These are phyloP conservation scores for Charina bottae DNA, from an alignment of 2,113 vertebrate species.

Conservation along the genomic window DNA sequence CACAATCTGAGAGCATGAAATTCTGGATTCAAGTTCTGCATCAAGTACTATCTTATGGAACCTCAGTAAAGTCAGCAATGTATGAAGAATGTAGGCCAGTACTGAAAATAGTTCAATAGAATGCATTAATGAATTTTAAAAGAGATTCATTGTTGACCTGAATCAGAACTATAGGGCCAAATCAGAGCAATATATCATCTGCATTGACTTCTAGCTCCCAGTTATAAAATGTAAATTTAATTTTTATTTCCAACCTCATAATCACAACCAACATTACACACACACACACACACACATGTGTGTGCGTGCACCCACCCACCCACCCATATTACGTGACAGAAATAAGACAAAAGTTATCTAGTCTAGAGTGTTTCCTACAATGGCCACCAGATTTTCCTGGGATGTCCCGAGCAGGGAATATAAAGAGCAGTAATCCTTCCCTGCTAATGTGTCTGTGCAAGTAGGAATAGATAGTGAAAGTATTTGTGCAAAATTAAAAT, in stretches of 20 bases:
- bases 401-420: not conserved
- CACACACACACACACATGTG: too few species aligned
- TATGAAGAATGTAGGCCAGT: not conserved
- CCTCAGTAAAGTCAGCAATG: constrained; percentile 40
- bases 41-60: constrained; percentile 10
- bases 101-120: not conserved
- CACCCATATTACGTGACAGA: constrained; percentile 24
- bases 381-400: not conserved
- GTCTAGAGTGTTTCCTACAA: not conserved
- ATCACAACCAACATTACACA: constrained; percentile 8
- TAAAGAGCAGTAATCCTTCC: not conserved
- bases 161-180: constrained; percentile 22
- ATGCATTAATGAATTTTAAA: not conserved
- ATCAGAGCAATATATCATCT: constrained; percentile 3
- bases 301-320: too few species aligned
- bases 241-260: constrained; percentile 19
- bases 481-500: not conserved
- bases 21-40: constrained; percentile 43
- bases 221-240: constrained; percentile 43
- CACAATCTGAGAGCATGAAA: constrained; percentile 32
- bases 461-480: not conserved
- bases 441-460: not conserved
- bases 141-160: constrained; percentile 32
- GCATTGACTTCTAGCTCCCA: constrained; percentile 44
- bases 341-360: constrained; percentile 25